Conservation (phyloP, 2,888 invertebrate genomes). For the Ypsolopha sequella region DNA sequence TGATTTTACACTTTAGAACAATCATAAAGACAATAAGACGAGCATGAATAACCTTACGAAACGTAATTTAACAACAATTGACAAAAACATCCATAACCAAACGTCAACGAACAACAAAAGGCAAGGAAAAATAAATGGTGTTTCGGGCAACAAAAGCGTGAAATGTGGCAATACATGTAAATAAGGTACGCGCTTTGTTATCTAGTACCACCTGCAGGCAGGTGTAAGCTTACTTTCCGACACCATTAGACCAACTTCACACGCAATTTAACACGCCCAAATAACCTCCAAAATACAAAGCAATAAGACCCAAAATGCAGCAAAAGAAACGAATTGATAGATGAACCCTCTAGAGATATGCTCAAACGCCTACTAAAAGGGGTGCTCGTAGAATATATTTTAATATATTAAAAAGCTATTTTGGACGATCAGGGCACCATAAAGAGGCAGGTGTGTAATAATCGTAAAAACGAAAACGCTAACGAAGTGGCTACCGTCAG, state of each 20-base stretch:
- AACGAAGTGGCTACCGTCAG: conserved; percentile 31
- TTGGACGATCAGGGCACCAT: conserved; percentile 27
- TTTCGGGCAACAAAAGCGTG: conserved; percentile 19
- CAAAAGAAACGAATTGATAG: background rate
- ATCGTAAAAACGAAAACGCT: conserved; percentile 35
- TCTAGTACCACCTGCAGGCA: conserved; percentile 20
- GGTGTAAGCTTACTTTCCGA: conserved; percentile 42
- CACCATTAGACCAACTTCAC: conserved; percentile 24
- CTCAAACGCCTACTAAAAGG: conserved; percentile 1
- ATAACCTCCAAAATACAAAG: background rate
- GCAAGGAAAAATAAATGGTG: conserved; percentile 25
- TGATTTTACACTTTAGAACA: too few species aligned
- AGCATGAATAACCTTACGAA: too few species aligned
- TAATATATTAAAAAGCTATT: conserved; percentile 55
- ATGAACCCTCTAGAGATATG: background rate
- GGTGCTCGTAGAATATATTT: conserved; percentile 36
- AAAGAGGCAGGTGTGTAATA: conserved; percentile 40
- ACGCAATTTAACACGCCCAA: conserved; percentile 16
- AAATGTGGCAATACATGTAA: conserved; percentile 21
- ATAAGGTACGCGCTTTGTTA: conserved; percentile 14
- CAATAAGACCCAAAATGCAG: background rate
- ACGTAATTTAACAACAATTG: background rate
- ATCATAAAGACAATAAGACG: too few species aligned
- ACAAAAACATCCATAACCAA: conserved; percentile 9
- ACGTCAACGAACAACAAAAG: conserved; percentile 35